Percentiles rank a stretch among this genome's conserved stretches.
phyloP scores from a whole-genome alignment of 1,140 invertebrate species.

The Trachymyrmex cornetzi region DNA sequence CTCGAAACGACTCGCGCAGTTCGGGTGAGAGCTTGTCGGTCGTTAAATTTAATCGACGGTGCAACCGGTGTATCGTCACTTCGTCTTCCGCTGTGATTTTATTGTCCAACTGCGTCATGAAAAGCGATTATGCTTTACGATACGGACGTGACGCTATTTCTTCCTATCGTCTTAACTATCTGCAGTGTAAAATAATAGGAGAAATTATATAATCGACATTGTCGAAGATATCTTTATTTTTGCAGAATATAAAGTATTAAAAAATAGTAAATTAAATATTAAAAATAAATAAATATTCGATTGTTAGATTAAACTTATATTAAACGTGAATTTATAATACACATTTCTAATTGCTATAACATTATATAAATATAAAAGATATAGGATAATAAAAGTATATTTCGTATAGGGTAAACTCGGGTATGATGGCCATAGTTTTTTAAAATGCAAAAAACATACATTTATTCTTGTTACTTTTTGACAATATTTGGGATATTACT shows the following conservation, averaged over 20 bases:
- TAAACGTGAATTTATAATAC: background rate
- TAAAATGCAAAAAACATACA: too few relatives aligned
- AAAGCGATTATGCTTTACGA: constrained; percentile 6
- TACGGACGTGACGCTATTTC: background rate
- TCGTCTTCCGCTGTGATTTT: constrained; percentile 38
- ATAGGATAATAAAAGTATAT: too few relatives aligned
- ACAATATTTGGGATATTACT: too few relatives aligned
- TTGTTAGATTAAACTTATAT: background rate
- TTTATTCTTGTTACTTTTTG: too few relatives aligned
- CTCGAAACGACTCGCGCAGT: constrained; percentile 9
- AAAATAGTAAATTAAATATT: background rate
- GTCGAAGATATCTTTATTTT: background rate
- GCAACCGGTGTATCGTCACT: constrained; percentile 36
- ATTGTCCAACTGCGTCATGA: constrained; percentile 29
- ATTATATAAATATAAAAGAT: background rate
- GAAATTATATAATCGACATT: background rate
- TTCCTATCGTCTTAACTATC: background rate
- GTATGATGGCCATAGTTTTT: too few relatives aligned
- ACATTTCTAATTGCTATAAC: background rate
- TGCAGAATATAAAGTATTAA: background rate
- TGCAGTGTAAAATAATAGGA: background rate
- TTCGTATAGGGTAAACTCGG: too few relatives aligned
- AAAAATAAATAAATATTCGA: background rate
- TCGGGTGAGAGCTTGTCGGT: constrained; percentile 17
- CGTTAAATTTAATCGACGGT: constrained; percentile 63